Conservation (phyloP, 2,888 invertebrate species). For the Microdon myrmicae region DNA sequence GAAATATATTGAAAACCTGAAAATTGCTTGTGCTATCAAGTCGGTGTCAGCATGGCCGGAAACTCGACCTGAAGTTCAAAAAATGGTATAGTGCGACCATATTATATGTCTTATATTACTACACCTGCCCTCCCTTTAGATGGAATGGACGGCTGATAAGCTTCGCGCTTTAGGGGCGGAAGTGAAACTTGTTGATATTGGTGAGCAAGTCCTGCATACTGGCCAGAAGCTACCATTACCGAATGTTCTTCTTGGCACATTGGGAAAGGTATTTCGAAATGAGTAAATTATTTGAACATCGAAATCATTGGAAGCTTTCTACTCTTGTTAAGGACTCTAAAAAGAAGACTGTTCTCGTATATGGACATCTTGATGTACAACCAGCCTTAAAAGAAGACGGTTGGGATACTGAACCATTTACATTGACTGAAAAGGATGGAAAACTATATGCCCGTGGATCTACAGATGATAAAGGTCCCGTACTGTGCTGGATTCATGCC, state of each 20-base stretch:
- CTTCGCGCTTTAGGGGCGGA: conserved; percentile 77
- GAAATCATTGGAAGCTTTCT: not conserved
- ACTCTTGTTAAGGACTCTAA: conserved; percentile 75
- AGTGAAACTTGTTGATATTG: conserved; percentile 80
- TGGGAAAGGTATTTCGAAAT: conserved; percentile 72
- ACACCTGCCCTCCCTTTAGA: no score
- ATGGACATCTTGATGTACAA: conserved; percentile 98
- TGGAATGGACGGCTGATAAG: conserved; percentile 80
- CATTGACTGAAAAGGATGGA: conserved; percentile 84
- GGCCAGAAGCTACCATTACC: conserved; percentile 82
- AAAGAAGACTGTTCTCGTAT: conserved; percentile 93
- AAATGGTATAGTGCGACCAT: conserved; percentile 74
- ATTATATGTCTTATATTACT: conserved; percentile 1
- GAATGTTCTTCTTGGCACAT: conserved; percentile 81
- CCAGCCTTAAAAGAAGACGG: conserved; percentile 93
- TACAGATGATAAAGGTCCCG: conserved; percentile 94
- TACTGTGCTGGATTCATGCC: conserved; percentile 94
- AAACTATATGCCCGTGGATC: conserved; percentile 93
- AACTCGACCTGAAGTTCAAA: conserved; percentile 80
- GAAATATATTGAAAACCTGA: conserved; percentile 80
- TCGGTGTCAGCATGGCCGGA: conserved; percentile 95
- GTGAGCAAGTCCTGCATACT: conserved; percentile 77
- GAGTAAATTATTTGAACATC: not conserved
- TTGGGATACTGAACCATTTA: conserved; percentile 96
- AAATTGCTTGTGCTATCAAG: conserved; percentile 89